A percentile compares a stretch with the other conserved stretches of the same genome.
These are phyloP conservation scores for Stratiomys singularior DNA, from an alignment of 2,888 invertebrate species.

Conservation along the genomic window DNA sequence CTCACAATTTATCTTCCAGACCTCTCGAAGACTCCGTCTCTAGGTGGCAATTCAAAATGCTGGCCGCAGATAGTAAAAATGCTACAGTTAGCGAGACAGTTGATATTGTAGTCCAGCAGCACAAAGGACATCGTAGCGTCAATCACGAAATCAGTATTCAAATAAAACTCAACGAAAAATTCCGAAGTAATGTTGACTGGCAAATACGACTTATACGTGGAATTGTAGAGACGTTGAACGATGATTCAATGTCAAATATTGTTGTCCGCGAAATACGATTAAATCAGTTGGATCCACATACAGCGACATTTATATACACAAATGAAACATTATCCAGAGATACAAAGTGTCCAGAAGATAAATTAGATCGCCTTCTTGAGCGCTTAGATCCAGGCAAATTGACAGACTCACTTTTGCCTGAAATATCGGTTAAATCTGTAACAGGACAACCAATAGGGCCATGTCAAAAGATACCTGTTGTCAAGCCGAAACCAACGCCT, in stretches of 20 bases:
- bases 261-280: slow-evolving; percentile 64
- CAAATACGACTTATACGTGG: slow-evolving; percentile 74
- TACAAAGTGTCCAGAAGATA: slow-evolving; percentile 78
- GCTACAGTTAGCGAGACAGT: slow-evolving; percentile 76
- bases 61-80: slow-evolving; percentile 83
- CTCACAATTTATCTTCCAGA: slow-evolving; percentile 64
- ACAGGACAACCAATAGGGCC: slow-evolving; percentile 74
- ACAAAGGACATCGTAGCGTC: slow-evolving; percentile 79
- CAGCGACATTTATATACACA: slow-evolving; percentile 76
- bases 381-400: slow-evolving; percentile 68
- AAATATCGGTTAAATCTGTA: slow-evolving; percentile 74
- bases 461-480: slow-evolving; percentile 70
- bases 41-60: slow-evolving; percentile 81
- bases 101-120: slow-evolving; percentile 84
- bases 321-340: slow-evolving; percentile 85
- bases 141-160: slow-evolving; percentile 84
- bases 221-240: slow-evolving; percentile 65
- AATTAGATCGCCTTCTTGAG: slow-evolving; percentile 75
- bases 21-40: slow-evolving; percentile 85
- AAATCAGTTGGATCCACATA: slow-evolving; percentile 62
- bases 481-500: slow-evolving; percentile 68
- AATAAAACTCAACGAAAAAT: slow-evolving; percentile 73
- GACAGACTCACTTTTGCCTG: slow-evolving; percentile 72
- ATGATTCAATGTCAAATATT: slow-evolving; percentile 59
- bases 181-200: slow-evolving; percentile 80